Evolutionary conservation across 2,797 vertebrate species (phyloP).

Genomic region (Melanogrammus aeglefinus): DNA sequence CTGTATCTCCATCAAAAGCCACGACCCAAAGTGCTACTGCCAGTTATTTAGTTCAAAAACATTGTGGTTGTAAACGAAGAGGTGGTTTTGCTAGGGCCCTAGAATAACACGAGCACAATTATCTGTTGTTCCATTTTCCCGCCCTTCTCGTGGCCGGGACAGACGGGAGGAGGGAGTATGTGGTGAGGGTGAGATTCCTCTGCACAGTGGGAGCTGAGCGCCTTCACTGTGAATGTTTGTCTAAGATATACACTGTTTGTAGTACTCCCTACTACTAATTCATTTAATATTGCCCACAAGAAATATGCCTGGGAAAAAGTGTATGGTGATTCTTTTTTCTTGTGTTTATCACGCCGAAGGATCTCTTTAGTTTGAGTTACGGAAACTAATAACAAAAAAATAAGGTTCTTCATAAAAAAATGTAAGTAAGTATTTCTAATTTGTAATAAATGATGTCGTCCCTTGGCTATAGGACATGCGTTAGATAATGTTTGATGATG

Average conservation of each 20-base stretch:
- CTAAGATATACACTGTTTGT: constrained; percentile 76
- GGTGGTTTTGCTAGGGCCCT: constrained; percentile 49
- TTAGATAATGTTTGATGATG: not conserved
- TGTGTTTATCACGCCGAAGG: constrained; percentile 42
- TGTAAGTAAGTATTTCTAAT: not conserved
- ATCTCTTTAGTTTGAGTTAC: constrained; percentile 45
- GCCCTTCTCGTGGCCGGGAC: constrained; percentile 54
- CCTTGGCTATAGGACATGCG: not conserved
- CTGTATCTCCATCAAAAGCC: not conserved
- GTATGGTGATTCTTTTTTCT: constrained; percentile 10
- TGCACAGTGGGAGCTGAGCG: constrained; percentile 70
- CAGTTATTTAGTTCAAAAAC: not conserved
- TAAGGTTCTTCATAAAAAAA: not conserved
- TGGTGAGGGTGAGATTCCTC: constrained; percentile 75
- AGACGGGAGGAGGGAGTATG: constrained; percentile 64
- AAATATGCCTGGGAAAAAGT: constrained; percentile 62
- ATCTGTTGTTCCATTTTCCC: constrained; percentile 48
- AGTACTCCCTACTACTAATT: constrained; percentile 72
- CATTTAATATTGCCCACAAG: constrained; percentile 71
- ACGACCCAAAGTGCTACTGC: not conserved
- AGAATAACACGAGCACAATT: constrained; percentile 52
- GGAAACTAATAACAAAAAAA: constrained; percentile 39
- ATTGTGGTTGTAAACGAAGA: constrained; percentile 17
- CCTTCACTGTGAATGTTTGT: constrained; percentile 73
- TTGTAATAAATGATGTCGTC: not conserved